Conservation (phyloP, 2,113 vertebrate species). For the Noctilio leporinus region DNA sequence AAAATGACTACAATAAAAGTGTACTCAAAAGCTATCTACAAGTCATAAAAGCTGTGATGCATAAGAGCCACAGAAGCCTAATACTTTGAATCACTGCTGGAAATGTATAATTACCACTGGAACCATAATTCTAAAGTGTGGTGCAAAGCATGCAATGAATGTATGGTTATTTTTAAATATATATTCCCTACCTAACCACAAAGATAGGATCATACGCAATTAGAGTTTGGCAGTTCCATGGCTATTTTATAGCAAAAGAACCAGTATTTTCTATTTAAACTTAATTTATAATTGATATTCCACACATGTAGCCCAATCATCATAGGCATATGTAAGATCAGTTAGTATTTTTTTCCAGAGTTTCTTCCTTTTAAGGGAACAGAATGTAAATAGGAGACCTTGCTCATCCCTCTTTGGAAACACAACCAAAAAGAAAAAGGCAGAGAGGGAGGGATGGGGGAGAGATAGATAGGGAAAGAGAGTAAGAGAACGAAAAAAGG, state of each 20-base stretch:
- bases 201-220: not conserved
- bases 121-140: fast-evolving
- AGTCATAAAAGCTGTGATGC: not conserved
- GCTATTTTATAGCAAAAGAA: not conserved
- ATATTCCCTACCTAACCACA: not conserved
- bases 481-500: too few relatives aligned
- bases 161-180: not conserved
- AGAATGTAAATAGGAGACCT: not conserved
- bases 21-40: not conserved
- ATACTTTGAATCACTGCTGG: not conserved
- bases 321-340: not conserved
- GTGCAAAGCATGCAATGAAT: not conserved
- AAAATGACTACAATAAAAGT: not conserved
- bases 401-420: not conserved
- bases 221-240: not conserved
- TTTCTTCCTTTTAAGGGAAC: not conserved
- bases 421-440: not conserved
- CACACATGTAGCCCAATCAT: not conserved
- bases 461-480: too few relatives aligned
- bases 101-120: not conserved
- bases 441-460: fast-evolving
- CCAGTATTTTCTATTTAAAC: not conserved
- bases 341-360: not conserved
- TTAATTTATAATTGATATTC: not conserved
- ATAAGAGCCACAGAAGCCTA: not conserved